A percentile compares a stretch with the other conserved stretches of the same genome.
Evolutionary conservation across 2,797 vertebrate genomes (phyloP).

Genomic region (Mormyrus hasselquistii): DNA sequence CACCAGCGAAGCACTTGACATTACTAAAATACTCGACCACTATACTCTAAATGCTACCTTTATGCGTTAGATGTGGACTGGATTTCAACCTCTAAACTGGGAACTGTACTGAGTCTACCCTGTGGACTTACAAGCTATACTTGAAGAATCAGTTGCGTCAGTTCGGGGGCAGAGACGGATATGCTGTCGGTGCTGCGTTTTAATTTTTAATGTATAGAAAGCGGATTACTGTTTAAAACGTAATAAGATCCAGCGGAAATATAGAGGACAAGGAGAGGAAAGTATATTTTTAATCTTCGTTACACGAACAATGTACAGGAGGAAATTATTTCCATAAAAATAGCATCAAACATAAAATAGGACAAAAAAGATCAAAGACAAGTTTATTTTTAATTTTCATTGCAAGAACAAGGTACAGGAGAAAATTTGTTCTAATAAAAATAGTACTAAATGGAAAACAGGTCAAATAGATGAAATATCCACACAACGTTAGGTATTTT

Average conservation of each 20-base stretch:
- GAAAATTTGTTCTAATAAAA: neutral
- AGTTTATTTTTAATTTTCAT: neutral
- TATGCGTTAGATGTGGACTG: neutral
- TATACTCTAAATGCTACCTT: neutral
- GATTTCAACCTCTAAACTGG: neutral
- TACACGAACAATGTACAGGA: neutral
- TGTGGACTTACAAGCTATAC: neutral
- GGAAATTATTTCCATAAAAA: neutral
- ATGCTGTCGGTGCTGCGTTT: neutral
- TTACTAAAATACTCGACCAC: neutral
- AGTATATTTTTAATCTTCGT: neutral
- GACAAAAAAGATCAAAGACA: neutral
- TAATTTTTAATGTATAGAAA: conserved; percentile 8
- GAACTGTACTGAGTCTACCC: neutral
- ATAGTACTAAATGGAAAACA: neutral
- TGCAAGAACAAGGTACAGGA: neutral
- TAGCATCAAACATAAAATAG: neutral
- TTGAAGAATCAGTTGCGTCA: neutral
- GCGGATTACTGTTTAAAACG: neutral
- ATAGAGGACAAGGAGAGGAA: neutral
- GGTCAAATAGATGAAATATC: neutral
- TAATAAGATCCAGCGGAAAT: neutral
- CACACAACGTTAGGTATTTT: neutral
- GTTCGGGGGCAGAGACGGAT: neutral
- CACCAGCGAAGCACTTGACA: neutral